Evolutionary conservation across 2,797 vertebrate genomes (phyloP), one percentile per base, ranked within the genome.

Genomic region (Octomys mimax): DNA sequence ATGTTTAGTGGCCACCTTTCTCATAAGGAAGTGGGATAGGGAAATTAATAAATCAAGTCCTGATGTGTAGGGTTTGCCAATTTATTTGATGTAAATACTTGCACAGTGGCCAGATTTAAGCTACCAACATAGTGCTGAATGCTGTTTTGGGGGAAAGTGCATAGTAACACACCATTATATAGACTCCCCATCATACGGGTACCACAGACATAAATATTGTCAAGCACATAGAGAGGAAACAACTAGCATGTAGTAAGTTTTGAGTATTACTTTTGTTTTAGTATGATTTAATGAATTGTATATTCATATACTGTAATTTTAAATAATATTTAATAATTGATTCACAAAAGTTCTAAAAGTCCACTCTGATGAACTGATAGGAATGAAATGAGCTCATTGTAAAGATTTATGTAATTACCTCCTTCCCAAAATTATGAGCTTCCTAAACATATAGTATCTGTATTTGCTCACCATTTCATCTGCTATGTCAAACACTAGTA

Each of bases 321-420:
- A 82, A 84, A 79, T 92, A 57, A 64, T 84, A 5, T 87, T 68
- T 95, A 52, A 89, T 42, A 93, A 64, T 10, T 84, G 11, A 28
- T 82, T 85, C 16, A 0, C 57, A n/a, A 46, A 93, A 83, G 54
- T 71, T 13, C 28, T 94, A 59, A 95, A 87, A 78, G 6, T 87
- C 28, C 16, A 59, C 57, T 79, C 70, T 66, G 28, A 39, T 0
- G 22, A 80, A 24, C 14, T 24, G 4, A 21, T n/a, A 79, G 31
- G 28, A 86, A 0, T 3, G 54, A 68, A 24, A 36, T 52, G 31
- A 28, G 1, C 77, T 70, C 68, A 52, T 64, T 75, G 16, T 24
- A 61, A 21, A 86, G 68, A 19, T 66, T 75, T 77, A 13, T 87
- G 93, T 75, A 57, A 33, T 54, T 81, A 22, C 33, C 46, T 92